phyloP scores from a whole-genome alignment of 2,113 vertebrate genomes.

The Psammodynastes pulverulentus region DNA sequence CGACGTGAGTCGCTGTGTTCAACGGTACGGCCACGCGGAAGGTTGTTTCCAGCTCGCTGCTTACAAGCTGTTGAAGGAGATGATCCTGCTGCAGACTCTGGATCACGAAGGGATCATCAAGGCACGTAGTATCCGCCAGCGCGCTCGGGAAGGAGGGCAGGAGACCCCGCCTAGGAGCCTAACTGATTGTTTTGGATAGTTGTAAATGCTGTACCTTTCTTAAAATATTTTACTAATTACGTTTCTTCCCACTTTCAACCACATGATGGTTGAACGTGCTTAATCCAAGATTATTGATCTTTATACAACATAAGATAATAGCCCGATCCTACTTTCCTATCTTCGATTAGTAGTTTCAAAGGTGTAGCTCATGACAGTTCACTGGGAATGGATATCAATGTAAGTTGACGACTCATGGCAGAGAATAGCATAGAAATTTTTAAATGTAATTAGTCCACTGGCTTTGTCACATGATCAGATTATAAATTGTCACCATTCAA shows the following conservation, averaged over 20 bases:
- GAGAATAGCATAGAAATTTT: background rate
- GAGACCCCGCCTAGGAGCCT: background rate
- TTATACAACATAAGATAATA: background rate
- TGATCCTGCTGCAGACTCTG: conserved; percentile 76
- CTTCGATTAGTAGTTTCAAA: background rate
- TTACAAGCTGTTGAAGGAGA: conserved; percentile 83
- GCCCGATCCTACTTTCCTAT: background rate
- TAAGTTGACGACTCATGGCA: background rate
- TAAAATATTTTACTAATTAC: background rate
- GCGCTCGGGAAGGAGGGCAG: background rate
- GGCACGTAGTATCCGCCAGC: conserved; percentile 55
- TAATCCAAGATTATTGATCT: background rate
- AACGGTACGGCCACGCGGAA: conserved; percentile 67
- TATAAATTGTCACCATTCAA: background rate
- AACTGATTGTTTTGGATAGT: background rate
- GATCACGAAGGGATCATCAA: conserved; percentile 79
- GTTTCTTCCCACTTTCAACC: background rate
- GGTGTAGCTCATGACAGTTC: background rate
- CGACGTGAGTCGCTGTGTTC: conserved; percentile 80
- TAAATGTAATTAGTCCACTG: background rate
- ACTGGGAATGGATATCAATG: background rate
- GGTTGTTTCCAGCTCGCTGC: conserved; percentile 78
- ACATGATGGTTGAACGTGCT: background rate
- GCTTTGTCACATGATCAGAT: background rate
- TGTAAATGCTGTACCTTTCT: background rate